Percentiles rank a stretch among this genome's conserved stretches.
Evolutionary conservation across 2,797 vertebrate species (phyloP).

Genomic region (Pitangus sulphuratus): DNA sequence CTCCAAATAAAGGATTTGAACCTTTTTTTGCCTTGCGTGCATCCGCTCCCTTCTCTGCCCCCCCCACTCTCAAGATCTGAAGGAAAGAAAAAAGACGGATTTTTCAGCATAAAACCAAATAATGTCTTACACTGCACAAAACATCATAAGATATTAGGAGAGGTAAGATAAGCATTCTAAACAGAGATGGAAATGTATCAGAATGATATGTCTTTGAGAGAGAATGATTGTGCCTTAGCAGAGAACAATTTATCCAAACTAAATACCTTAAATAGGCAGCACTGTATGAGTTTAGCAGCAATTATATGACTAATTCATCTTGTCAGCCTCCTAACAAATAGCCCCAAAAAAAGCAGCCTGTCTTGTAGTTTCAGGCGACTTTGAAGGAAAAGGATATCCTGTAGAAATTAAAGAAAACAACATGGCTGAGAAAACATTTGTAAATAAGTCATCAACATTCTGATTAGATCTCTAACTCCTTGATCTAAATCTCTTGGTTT

Average conservation of each 20-base stretch:
- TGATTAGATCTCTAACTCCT: conserved; percentile 37
- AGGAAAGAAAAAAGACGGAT: background rate
- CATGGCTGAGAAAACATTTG: conserved; percentile 49
- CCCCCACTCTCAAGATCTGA: background rate
- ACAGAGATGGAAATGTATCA: background rate
- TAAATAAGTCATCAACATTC: conserved; percentile 63
- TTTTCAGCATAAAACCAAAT: conserved; percentile 1
- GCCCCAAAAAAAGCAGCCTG: conserved; percentile 21
- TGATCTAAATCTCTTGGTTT: conserved; percentile 1
- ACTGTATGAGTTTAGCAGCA: conserved; percentile 69
- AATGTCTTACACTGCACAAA: background rate
- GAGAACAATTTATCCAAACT: conserved; percentile 69
- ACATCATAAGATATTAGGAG: background rate
- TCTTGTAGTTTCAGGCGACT: conserved; percentile 45
- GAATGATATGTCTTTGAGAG: background rate
- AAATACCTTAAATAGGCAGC: conserved; percentile 70
- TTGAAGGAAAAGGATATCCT: conserved; percentile 71
- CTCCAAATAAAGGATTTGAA: background rate
- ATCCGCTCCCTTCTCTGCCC: no score
- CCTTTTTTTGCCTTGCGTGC: background rate
- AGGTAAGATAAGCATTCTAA: background rate
- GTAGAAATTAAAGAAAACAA: conserved; percentile 67
- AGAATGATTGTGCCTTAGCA: background rate
- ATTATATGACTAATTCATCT: conserved; percentile 79
- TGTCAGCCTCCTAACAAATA: conserved; percentile 77